Evolutionary conservation across 1,140 invertebrate genomes (phyloP).

Genomic region (Maconellicoccus hirsutus): DNA sequence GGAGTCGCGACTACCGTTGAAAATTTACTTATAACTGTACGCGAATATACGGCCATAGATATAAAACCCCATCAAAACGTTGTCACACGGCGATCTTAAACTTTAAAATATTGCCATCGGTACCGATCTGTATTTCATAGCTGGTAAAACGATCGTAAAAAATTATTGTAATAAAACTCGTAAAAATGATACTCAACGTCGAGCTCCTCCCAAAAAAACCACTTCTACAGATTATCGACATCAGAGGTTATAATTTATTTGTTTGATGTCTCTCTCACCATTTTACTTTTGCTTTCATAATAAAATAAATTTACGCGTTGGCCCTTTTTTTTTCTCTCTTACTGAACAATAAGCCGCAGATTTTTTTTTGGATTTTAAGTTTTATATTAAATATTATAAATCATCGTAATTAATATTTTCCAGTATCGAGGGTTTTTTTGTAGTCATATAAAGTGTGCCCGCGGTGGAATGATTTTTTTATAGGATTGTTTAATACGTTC

Average conservation of each 20-base stretch:
- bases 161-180: background rate
- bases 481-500: background rate
- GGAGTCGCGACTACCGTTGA: background rate
- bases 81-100: background rate
- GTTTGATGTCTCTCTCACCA: constrained; percentile 2
- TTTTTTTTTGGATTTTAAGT: no score
- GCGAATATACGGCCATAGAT: background rate
- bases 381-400: background rate
- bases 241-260: background rate
- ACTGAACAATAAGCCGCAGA: no score
- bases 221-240: background rate
- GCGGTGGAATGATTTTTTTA: background rate
- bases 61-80: background rate
- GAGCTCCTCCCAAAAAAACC: background rate
- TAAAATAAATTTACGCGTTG: background rate
- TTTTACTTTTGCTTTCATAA: background rate
- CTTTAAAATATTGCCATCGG: background rate
- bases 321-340: no score
- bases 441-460: background rate
- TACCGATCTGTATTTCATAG: background rate
- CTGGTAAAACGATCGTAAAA: background rate
- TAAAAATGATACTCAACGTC: background rate
- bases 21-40: background rate
- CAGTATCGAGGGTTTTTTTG: background rate
- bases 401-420: constrained; percentile 1